A percentile compares a stretch with the other conserved stretches of the same genome.
phyloP scores from a whole-genome alignment of 2,113 vertebrate genomes.

The Empidonax traillii region DNA sequence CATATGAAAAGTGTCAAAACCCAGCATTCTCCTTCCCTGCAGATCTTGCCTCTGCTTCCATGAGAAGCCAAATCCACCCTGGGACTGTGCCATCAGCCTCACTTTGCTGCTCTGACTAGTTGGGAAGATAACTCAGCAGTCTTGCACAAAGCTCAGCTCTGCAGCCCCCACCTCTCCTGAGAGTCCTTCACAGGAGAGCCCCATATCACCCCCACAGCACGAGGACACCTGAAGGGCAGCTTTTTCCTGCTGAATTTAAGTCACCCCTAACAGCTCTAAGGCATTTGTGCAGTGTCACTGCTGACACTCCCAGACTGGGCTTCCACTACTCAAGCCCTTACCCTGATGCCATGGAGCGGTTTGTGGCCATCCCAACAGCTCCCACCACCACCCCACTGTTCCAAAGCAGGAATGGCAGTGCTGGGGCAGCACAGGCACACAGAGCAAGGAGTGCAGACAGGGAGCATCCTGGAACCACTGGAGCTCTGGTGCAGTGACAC shows the following conservation, averaged over 20 bases:
- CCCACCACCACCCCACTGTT: not conserved
- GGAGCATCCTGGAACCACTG: not conserved
- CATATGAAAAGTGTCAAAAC: accelerated
- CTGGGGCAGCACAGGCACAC: not conserved
- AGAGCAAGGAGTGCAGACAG: not conserved
- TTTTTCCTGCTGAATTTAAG: not conserved
- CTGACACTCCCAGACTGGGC: not conserved
- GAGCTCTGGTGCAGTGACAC: not conserved
- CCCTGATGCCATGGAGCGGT: not conserved
- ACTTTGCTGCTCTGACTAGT: not conserved
- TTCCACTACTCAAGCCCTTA: not conserved
- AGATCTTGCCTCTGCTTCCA: not conserved
- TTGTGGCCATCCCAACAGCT: not conserved
- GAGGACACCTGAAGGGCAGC: not conserved
- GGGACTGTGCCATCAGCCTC: not conserved
- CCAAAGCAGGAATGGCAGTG: not conserved
- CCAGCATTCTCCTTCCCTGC: not conserved
- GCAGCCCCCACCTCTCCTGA: not conserved
- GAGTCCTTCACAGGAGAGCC: not conserved
- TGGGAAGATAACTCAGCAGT: not conserved
- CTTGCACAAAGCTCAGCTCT: not conserved
- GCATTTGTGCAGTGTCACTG: not conserved
- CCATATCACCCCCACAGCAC: not conserved
- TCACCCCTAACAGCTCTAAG: not conserved
- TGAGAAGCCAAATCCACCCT: not conserved